Conservation (phyloP, 1,140 invertebrate genomes). For the Zaprionus tsacasi region DNA sequence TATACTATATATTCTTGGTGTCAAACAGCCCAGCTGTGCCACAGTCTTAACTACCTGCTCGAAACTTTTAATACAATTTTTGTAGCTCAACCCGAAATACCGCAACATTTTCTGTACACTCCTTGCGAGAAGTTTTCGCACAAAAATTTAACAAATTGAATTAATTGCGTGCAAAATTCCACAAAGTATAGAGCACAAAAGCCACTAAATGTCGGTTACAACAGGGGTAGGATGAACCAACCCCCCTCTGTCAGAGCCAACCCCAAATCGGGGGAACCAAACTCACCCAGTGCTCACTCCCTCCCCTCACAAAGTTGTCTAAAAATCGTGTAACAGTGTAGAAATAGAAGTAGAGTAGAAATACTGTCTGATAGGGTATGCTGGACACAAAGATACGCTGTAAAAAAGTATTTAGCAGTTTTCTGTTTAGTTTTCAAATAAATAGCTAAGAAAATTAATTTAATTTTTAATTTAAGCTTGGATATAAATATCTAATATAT, state of each 20-base stretch:
- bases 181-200: conserved; percentile 43
- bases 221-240: conserved; percentile 1
- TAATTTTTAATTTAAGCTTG: too few relatives aligned
- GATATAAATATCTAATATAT: too few relatives aligned
- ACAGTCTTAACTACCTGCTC: conserved; percentile 22
- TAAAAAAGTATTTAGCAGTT: background rate
- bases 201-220: conserved; percentile 59
- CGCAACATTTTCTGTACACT: conserved; percentile 17
- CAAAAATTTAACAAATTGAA: conserved; percentile 59
- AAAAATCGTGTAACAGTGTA: conserved; percentile 23
- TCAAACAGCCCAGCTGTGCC: background rate
- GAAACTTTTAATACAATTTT: conserved; percentile 37
- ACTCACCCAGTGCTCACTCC: background rate
- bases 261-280: conserved; percentile 2
- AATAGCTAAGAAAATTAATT: too few relatives aligned
- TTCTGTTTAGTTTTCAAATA: too few relatives aligned
- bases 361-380: background rate
- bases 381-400: conserved; percentile 6
- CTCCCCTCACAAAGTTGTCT: conserved; percentile 31
- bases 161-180: conserved; percentile 62
- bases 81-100: conserved; percentile 22
- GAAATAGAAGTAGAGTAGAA: conserved; percentile 10
- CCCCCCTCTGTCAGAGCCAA: background rate
- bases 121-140: conserved; percentile 15
- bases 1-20: background rate